phyloP scores from a whole-genome alignment of 2,888 invertebrate genomes.

The Opisthograptis luteolata region DNA sequence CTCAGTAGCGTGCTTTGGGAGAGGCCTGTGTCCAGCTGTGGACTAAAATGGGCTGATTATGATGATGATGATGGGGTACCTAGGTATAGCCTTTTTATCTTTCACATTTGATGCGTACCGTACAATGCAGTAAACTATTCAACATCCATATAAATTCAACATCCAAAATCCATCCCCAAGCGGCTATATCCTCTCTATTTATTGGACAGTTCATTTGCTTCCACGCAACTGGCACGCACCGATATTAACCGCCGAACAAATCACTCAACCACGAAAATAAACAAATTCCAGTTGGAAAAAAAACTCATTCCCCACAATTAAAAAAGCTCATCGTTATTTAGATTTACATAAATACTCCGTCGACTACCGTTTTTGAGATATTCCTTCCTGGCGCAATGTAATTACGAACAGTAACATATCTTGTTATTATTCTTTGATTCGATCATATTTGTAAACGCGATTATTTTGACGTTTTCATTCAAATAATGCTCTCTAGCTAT shows the following conservation, averaged over 20 bases:
- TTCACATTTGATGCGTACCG: no score
- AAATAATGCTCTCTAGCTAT: no score
- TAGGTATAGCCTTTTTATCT: no score
- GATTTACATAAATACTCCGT: slow-evolving; percentile 81
- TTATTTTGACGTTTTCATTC: no score
- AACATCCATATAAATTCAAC: slow-evolving; percentile 16
- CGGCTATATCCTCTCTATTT: slow-evolving; percentile 16
- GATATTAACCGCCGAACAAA: slow-evolving; percentile 75
- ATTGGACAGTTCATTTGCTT: slow-evolving; percentile 26
- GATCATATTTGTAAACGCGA: no score
- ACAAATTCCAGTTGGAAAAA: slow-evolving; percentile 71
- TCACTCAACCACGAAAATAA: slow-evolving; percentile 77
- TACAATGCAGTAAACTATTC: slow-evolving; percentile 4
- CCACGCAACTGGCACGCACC: slow-evolving; percentile 49
- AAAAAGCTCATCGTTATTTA: slow-evolving; percentile 75
- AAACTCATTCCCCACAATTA: slow-evolving; percentile 72
- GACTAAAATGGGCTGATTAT: no score
- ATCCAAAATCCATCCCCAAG: slow-evolving; percentile 15
- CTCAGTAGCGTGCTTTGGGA: no score
- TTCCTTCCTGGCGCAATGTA: slow-evolving; percentile 67
- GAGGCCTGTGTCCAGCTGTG: no score
- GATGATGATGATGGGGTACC: no score
- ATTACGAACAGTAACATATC: slow-evolving; percentile 22
- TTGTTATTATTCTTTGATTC: neutral
- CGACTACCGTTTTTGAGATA: slow-evolving; percentile 70